Evolutionary conservation across 1,140 invertebrate species (phyloP), one percentile per base, ranked within the genome.

Genomic region (Lordiphosa stackelbergi): DNA sequence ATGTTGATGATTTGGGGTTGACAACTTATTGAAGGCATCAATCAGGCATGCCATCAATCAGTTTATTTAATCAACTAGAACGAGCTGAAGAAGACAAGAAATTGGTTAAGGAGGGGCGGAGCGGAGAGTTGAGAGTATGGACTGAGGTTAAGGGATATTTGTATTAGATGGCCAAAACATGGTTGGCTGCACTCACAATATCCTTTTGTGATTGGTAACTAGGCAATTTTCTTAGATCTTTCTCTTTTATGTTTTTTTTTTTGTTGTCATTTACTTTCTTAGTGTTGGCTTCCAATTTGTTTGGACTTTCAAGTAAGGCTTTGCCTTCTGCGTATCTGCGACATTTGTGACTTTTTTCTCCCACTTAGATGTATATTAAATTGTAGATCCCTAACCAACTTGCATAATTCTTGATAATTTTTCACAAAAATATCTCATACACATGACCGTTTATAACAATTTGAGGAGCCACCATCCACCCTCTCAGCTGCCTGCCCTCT

Each of bases 1-100:
- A 12, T 24, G 43, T 41, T 10, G 11, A 0, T 12, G 43, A 37
- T 31, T 5, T 31, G 36, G 43, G 35, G 35, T 36, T 60, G 65
- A 57, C 47, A 65, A 53, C 38, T 52, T 47, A 53, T 51, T 74
- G 70, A 81, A 79, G 49, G 52, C 59, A 59, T 79, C 75, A 79
- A 79, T 81, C 75, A 75, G 66, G 75, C 75, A 54, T 61, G 71
- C 71, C 57, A 81, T 79, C 75, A 79, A 79, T 79, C 75, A 79
- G 75, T 68, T 81, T 60, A 68, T 69, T 69, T 69, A 69, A 69
- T 69, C 64, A 69, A 69, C 64, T 61, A 69, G 65, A 66, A 66
- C 64, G 63, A 66, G 54, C 58, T 66, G 63, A 64, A 66, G 64
- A 58, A 66, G 63, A 66, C 63, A 66, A 66, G 62, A 52, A 60